Evolutionary conservation across 2,888 invertebrate species (phyloP), one percentile per base, ranked within the genome.

Genomic region (Tenthredo scrophulariae): DNA sequence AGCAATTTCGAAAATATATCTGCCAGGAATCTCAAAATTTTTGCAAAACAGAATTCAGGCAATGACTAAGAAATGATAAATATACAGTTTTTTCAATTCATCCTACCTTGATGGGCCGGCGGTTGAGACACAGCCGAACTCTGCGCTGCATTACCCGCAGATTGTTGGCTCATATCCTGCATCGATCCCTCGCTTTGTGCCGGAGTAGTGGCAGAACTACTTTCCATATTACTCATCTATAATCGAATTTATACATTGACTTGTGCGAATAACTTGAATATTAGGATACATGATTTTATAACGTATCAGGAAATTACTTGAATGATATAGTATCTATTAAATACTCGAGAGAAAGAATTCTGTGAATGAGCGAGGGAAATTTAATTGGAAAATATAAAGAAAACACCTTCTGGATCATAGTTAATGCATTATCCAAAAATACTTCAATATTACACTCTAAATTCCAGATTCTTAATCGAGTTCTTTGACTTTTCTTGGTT

Each of bases 141-240:
- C 86, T 92, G 92, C 6, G 88, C 89, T 62, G 91, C 89, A 72
- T 91, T 91, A 70, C 89, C 89, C 15, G 89, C 89, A 7, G 92
- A 89, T 84, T 92, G 92, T 85, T 92, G 92, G 87, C 89, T 91
- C 18, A 92, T 90, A 85, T 92, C 91, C 86, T 92, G 92, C 86
- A 92, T 89, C 26, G 92, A 91, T 70, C 90, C 90, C 84, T 92
- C 92, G 85, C 90, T 91, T 86, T 92, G 92, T 18, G 91, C 91
- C 18, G 92, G 90, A 46, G 92, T 91, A 75, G 91, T 88, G 18
- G 92, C 88, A 18, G 92, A 90, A 88, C 91, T 92, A 82, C 90
- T 92, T 85, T 92, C 92, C 92, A 92, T 92, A 85, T 92, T 92
- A 85, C 92, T 92, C 91, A 92, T 92, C 92, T 92, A 58, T 40